phyloP scores from a whole-genome alignment of 2,797 vertebrate genomes.

The Sebastes paucispinis region DNA sequence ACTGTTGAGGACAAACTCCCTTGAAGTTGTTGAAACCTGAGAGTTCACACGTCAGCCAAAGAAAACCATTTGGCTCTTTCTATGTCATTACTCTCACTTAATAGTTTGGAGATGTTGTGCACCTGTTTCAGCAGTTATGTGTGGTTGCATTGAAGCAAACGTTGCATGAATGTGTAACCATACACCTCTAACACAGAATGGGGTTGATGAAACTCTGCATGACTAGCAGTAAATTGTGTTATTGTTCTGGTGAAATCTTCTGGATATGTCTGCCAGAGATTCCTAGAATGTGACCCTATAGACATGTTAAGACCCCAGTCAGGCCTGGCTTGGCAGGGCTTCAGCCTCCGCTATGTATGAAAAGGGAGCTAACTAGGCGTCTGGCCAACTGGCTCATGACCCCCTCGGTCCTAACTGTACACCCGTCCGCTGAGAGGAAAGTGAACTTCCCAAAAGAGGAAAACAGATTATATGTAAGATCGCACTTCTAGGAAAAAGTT shows the following conservation, averaged over 20 bases:
- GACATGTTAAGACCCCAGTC: constrained; percentile 61
- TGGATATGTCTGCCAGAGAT: constrained; percentile 30
- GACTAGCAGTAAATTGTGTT: constrained; percentile 4
- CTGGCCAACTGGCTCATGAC: constrained; percentile 69
- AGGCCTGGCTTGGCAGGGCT: constrained; percentile 52
- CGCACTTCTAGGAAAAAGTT: constrained; percentile 25
- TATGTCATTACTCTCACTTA: not conserved
- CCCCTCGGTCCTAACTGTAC: constrained; percentile 45
- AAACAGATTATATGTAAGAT: constrained; percentile 40
- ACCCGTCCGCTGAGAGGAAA: constrained; percentile 49
- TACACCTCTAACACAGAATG: not conserved
- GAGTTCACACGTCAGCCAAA: not conserved
- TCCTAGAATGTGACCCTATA: constrained; percentile 59
- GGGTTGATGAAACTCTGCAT: not conserved
- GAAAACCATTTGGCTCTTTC: not conserved
- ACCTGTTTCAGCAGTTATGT: constrained; percentile 16
- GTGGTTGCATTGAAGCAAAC: not conserved
- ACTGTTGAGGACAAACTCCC: constrained; percentile 11
- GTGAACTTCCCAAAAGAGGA: constrained; percentile 56
- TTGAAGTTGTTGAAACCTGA: not conserved
- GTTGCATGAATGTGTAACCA: not conserved
- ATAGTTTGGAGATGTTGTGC: not conserved
- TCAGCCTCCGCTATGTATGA: constrained; percentile 70
- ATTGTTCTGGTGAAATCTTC: constrained; percentile 20
- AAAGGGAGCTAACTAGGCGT: constrained; percentile 68